Evolutionary conservation across 2,888 invertebrate genomes (phyloP), one percentile per base, ranked within the genome.

Genomic region (Julus scandinavius): DNA sequence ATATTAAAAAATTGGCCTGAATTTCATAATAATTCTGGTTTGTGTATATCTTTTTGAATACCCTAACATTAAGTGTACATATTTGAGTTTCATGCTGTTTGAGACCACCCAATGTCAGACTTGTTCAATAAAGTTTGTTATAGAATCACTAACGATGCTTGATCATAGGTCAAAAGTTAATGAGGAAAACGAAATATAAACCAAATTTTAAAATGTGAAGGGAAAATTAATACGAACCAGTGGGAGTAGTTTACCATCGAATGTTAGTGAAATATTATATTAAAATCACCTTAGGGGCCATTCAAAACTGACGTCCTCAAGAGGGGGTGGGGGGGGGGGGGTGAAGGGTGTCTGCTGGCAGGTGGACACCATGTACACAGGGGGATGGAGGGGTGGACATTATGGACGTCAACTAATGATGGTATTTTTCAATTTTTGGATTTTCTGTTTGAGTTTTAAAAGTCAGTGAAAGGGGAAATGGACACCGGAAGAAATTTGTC

Each of bases 121-220:
- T 80, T 38, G 80, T 80, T 80, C 80, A 13, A 13, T 38, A 13
- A 80, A 80, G 80, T 38, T 38, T 80, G 80, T 80, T 80, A 9
- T 11, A 80, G 38, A 80, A 80, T 38, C 80, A 29, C 80, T 80
- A 80, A 80, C 80, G 80, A 80, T 80, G 80, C 80, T 13, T 29
- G 80, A 29, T 80, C 80, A 80, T 3, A 38, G 80, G 80, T 80
- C 80, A 80, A 80, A 80, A 80, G 80, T 80, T 80, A 80, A 80
- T 80, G 38, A 38, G 80, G 80, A 38, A 80, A 38, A 80, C 29
- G 80, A 80, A 80, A 80, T 80, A 38, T 38, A 38, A 80, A 29
- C 38, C 80, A 80, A 80, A 38, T 38, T 38, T 80, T 13, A 80
- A 80, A 80, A 13, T 80, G 80, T 38, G 38, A 80, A 38, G 80